phyloP scores from a whole-genome alignment of 23 tunicate genomes.

The Phallusia fumigata region DNA sequence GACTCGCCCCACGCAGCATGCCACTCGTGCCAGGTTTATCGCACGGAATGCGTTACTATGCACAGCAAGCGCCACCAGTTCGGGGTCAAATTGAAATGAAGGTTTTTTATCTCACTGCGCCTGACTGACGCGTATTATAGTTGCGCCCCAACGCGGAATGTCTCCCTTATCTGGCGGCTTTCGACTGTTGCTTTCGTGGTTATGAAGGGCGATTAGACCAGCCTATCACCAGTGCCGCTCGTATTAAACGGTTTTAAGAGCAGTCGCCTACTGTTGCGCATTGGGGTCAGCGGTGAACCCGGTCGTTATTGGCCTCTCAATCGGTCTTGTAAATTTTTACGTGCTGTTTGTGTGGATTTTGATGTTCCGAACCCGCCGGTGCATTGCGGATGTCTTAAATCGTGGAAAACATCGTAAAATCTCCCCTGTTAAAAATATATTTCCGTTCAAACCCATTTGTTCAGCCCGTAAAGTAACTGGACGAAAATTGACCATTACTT shows the following conservation, averaged over 20 bases:
- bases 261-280: no score
- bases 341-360: background rate
- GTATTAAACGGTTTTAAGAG: no score
- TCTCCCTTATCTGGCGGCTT: background rate
- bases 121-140: background rate
- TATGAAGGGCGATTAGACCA: no score
- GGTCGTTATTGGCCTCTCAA: background rate
- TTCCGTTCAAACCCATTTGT: background rate
- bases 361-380: background rate
- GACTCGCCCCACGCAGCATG: background rate
- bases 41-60: background rate
- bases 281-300: no score
- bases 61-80: background rate
- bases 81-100: constrained; percentile 1
- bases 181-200: no score
- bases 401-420: background rate
- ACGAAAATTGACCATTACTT: no score
- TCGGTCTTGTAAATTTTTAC: background rate
- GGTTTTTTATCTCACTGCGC: background rate
- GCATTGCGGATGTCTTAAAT: background rate
- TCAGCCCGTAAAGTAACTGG: no score
- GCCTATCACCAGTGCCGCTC: no score
- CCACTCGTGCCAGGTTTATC: background rate
- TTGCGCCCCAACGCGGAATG: constrained; percentile 7
- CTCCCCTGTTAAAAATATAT: background rate